phyloP scores from a whole-genome alignment of 1,140 invertebrate genomes.

The Dryas iulia region DNA sequence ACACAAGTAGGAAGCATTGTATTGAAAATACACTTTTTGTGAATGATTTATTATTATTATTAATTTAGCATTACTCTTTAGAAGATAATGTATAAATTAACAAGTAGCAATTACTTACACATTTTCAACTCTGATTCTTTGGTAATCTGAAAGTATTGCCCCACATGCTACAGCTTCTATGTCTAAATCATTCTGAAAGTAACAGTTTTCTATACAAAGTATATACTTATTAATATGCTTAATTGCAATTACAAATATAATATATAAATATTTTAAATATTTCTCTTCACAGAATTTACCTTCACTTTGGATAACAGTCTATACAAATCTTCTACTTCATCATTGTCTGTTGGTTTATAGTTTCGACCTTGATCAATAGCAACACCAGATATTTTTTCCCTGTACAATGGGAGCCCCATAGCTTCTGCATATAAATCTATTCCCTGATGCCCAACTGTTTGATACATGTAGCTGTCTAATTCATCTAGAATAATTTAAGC shows the following conservation, averaged over 20 bases:
- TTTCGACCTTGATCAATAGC: slow-evolving; percentile 89
- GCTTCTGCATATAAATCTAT: slow-evolving; percentile 96
- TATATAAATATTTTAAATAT: too few species aligned
- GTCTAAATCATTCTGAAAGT: slow-evolving; percentile 86
- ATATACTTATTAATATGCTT: too few species aligned
- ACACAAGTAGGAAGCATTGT: too few species aligned
- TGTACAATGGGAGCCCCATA: slow-evolving; percentile 94
- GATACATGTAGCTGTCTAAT: slow-evolving; percentile 99
- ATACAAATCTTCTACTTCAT: slow-evolving; percentile 99
- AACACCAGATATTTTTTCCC: slow-evolving; percentile 90
- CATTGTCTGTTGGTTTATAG: slow-evolving; percentile 92
- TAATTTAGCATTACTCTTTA: too few species aligned
- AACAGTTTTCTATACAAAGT: neutral
- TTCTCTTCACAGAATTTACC: slow-evolving; percentile 82
- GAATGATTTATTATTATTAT: too few species aligned
- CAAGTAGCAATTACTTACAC: slow-evolving; percentile 88
- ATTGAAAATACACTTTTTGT: too few species aligned
- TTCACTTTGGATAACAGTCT: slow-evolving; percentile 91
- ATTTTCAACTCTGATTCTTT: slow-evolving; percentile 98
- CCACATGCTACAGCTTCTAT: slow-evolving; percentile 97
- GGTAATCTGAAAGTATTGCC: slow-evolving; percentile 98
- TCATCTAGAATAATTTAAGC: slow-evolving; percentile 85
- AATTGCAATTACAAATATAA: too few species aligned
- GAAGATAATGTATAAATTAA: too few species aligned
- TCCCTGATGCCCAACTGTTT: slow-evolving; percentile 98